Evolutionary conservation across 1,140 invertebrate species (phyloP), one percentile per base, ranked within the genome.

Genomic region (Mercenaria mercenaria): DNA sequence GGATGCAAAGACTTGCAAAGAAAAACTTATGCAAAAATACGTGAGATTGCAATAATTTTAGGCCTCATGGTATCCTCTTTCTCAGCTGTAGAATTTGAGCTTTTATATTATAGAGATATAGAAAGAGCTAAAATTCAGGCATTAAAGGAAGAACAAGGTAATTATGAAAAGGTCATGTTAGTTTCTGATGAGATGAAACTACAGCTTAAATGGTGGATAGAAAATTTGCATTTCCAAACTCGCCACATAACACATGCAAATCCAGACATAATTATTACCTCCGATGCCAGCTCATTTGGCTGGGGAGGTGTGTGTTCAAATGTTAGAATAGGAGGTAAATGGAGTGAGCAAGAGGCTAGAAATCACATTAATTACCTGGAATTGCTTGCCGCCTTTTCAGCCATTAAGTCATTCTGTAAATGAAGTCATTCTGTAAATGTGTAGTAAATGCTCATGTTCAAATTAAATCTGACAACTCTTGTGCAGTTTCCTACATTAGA

Each of bases 321-420:
- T 61, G n/a, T 50, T 23, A 87, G 41, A 37, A 87, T 87, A 34
- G 72, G 52, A 61, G 85, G 72, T 47, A 37, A 74, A 79, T 88
- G 85, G 85, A 41, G 41, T 47, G 13, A 64, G 20, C 20, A 23
- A 0, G 85, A 88, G n/a, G 41, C 34, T 32, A 34, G 61, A 47
- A 64, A 79, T 43, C 74, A 79, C 32, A 88, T 79, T 8, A 77
- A 88, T 34, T 34, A 32, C 26, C 47, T 79, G 37, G 85, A 64
- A 88, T 64, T 47, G 41, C 26, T 79, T 41, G 76, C 56, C 23
- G 72, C 41, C 15, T n/a, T 6, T 67, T 34, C 29, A 26, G 39
- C 56, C 32, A 1, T 79, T 6, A 29, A 39, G 29, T 79, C 50
- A 15, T 79, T 79, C 18, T 79, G 56, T 32, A 64, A 67, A n/a